These are phyloP conservation scores for Odiellus spinosus DNA, from an alignment of 2,888 invertebrate genomes.

Conservation along the genomic window DNA sequence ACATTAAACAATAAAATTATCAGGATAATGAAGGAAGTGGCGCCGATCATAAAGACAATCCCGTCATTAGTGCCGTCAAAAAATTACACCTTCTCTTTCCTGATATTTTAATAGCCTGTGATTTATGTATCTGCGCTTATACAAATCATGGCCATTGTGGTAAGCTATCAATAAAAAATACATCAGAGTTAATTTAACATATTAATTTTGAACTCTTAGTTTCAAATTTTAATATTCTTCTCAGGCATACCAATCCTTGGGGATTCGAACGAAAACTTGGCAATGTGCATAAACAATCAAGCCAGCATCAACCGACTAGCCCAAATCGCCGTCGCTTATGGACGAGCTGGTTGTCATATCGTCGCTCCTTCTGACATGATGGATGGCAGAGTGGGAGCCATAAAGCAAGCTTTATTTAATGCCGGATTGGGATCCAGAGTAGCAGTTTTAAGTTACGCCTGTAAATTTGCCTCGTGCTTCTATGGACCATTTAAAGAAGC, in stretches of 20 bases:
- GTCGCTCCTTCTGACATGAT: constrained; percentile 89
- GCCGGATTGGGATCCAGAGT: constrained; percentile 52
- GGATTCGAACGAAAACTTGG: constrained; percentile 32
- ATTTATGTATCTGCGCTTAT: constrained; percentile 88
- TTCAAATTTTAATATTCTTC: constrained; percentile 9
- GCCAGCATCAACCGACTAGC: constrained; percentile 66
- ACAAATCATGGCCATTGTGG: constrained; percentile 81
- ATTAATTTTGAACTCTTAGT: no score
- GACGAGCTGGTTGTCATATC: constrained; percentile 66
- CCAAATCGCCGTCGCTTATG: constrained; percentile 68
- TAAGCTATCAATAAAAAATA: constrained; percentile 1
- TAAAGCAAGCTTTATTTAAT: constrained; percentile 52
- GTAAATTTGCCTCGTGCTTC: constrained; percentile 85
- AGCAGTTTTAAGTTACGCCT: constrained; percentile 75
- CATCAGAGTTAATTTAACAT: no score
- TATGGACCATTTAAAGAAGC: constrained; percentile 96
- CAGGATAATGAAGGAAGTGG: constrained; percentile 56
- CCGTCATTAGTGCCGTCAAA: constrained; percentile 63
- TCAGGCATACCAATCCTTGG: constrained; percentile 51
- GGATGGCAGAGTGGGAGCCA: constrained; percentile 77
- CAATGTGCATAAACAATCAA: constrained; percentile 47
- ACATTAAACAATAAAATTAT: constrained; percentile 1
- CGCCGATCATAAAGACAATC: constrained; percentile 61
- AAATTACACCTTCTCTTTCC: constrained; percentile 59
- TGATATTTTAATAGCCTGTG: constrained; percentile 66